These are phyloP conservation scores for Rhinichthys osculus DNA, from an alignment of 2,797 vertebrate genomes.

Conservation along the genomic window DNA sequence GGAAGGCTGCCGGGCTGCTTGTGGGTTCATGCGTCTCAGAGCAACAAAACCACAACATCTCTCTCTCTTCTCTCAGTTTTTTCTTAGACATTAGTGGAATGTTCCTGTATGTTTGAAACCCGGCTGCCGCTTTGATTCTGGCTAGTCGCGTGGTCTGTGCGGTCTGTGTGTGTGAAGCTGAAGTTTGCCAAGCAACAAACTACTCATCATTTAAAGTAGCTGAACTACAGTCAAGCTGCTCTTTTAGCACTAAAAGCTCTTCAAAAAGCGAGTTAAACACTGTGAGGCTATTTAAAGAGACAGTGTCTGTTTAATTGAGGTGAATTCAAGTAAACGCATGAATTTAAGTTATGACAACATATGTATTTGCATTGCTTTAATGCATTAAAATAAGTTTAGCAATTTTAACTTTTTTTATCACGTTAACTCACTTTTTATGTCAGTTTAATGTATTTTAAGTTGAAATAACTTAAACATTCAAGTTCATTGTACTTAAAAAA, in stretches of 20 bases:
- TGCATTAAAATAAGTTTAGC: too few relatives aligned
- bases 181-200: constrained; percentile 15
- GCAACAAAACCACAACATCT: constrained; percentile 47
- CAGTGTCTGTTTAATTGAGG: background rate
- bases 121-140: constrained; percentile 34
- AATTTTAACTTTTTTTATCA: too few relatives aligned
- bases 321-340: too few relatives aligned
- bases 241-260: constrained; percentile 6
- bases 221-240: background rate
- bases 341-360: too few relatives aligned
- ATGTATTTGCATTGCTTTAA: too few relatives aligned
- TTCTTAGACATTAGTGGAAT: constrained; percentile 29
- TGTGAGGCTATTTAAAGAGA: background rate
- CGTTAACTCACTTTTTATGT: too few relatives aligned
- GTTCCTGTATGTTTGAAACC: constrained; percentile 17
- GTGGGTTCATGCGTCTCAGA: constrained; percentile 35
- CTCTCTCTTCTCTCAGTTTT: constrained; percentile 9
- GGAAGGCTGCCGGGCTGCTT: constrained; percentile 47
- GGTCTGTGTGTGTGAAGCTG: constrained; percentile 10
- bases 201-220: constrained; percentile 28
- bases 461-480: too few relatives aligned
- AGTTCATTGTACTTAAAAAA: too few relatives aligned
- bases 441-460: too few relatives aligned
- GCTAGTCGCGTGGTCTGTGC: constrained; percentile 4
- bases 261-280: background rate